These are phyloP conservation scores for Typhlichthys eigenmanni DNA, from an alignment of 2,797 vertebrate genomes.

Conservation along the genomic window DNA sequence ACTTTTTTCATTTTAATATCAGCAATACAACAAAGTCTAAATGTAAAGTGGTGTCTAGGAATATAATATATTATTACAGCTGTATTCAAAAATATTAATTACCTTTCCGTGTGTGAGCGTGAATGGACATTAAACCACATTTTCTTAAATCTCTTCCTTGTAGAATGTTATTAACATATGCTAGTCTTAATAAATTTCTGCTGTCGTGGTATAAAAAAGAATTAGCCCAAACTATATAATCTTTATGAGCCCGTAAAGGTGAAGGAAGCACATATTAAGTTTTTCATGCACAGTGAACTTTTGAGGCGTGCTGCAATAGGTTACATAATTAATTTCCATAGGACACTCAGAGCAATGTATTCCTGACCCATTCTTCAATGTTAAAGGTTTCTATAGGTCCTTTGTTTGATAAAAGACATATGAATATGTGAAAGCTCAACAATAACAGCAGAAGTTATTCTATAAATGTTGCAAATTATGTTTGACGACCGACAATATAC, in stretches of 20 bases:
- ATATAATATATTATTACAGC: slow-evolving; percentile 66
- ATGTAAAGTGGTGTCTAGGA: slow-evolving; percentile 52
- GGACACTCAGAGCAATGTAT: slow-evolving; percentile 60
- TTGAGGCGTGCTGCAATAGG: slow-evolving; percentile 85
- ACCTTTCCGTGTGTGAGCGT: slow-evolving; percentile 67
- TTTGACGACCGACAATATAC: too few relatives aligned
- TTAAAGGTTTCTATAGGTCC: slow-evolving; percentile 24
- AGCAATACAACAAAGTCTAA: slow-evolving; percentile 40
- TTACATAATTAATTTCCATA: slow-evolving; percentile 91
- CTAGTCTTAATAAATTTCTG: slow-evolving; percentile 91
- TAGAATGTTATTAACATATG: slow-evolving; percentile 84
- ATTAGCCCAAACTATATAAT: slow-evolving; percentile 89
- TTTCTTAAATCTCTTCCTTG: slow-evolving; percentile 63
- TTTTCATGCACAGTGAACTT: slow-evolving; percentile 92
- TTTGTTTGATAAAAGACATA: slow-evolving; percentile 2
- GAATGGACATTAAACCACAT: slow-evolving; percentile 59
- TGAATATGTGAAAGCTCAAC: background rate
- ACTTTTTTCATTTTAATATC: background rate
- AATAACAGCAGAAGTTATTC: background rate
- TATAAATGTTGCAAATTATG: background rate
- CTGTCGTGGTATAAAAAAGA: slow-evolving; percentile 89
- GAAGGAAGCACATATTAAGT: slow-evolving; percentile 93
- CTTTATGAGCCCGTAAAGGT: slow-evolving; percentile 94
- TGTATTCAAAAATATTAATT: slow-evolving; percentile 79
- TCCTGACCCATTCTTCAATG: slow-evolving; percentile 34